Percentiles rank a stretch among this genome's conserved stretches.
phyloP scores from a whole-genome alignment of 2,888 invertebrate species.

The Oscheius sp. region DNA sequence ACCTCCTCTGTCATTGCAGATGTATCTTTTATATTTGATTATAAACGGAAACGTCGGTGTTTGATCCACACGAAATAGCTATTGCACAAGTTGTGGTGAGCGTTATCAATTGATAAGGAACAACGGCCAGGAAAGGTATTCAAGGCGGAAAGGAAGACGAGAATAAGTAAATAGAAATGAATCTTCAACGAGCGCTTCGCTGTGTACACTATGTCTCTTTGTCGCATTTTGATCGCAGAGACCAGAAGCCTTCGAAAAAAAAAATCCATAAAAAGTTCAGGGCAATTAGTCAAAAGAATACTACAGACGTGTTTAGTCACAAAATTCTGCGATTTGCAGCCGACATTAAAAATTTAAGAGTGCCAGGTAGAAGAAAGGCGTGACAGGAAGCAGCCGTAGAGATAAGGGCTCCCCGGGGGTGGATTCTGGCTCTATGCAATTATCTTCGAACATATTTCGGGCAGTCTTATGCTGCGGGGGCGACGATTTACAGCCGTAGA shows the following conservation, averaged over 20 bases:
- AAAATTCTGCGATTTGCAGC: neutral
- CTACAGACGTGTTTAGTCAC: neutral
- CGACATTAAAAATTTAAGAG: neutral
- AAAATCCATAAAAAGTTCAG: neutral
- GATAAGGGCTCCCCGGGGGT: slow-evolving; percentile 17
- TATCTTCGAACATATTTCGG: slow-evolving; percentile 19
- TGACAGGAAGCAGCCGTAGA: neutral
- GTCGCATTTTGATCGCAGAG: neutral
- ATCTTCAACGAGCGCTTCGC: neutral
- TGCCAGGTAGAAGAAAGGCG: neutral
- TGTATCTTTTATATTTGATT: too few relatives aligned
- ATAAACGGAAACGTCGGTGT: too few relatives aligned
- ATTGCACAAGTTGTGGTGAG: slow-evolving; percentile 6
- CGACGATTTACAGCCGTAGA: slow-evolving; percentile 26
- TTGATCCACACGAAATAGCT: neutral
- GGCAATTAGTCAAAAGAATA: neutral
- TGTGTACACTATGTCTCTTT: neutral
- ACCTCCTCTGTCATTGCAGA: too few relatives aligned
- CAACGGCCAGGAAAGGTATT: neutral
- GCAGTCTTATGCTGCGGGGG: slow-evolving; percentile 12
- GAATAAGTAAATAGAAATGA: slow-evolving; percentile 3
- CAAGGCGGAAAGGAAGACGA: neutral
- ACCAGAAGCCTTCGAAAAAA: neutral
- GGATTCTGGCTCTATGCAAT: slow-evolving; percentile 17
- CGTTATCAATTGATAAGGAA: slow-evolving; percentile 23